A percentile compares a stretch with the other conserved stretches of the same genome.
Conservation (phyloP, 92 coral and sea anemone species). For the Palythoa grandiflora region DNA sequence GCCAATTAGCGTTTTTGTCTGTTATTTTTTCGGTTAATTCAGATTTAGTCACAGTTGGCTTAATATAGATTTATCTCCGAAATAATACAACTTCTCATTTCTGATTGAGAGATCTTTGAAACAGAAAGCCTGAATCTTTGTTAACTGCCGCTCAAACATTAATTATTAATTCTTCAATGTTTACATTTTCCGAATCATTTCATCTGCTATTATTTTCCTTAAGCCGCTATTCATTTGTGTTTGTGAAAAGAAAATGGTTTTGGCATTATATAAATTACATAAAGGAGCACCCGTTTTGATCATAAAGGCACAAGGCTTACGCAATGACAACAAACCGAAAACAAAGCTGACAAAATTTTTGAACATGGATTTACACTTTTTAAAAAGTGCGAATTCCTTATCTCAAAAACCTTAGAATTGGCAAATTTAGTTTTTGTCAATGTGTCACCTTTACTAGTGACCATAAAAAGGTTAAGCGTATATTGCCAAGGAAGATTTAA, state of each 20-base stretch:
- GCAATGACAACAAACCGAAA: not conserved
- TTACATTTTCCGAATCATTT: constrained; percentile 26
- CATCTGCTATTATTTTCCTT: constrained; percentile 31
- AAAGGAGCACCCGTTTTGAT: not conserved
- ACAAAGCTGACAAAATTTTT: not conserved
- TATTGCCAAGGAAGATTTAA: constrained; percentile 36
- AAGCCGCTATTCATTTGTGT: constrained; percentile 26
- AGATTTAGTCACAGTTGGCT: not conserved
- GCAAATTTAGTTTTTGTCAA: not conserved
- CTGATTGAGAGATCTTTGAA: not conserved
- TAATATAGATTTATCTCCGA: not conserved
- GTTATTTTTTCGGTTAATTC: not conserved
- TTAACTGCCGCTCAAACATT: not conserved
- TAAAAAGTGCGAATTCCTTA: not conserved
- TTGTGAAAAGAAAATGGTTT: constrained; percentile 19
- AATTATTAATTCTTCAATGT: constrained; percentile 17
- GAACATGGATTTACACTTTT: not conserved
- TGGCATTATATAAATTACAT: constrained; percentile 16
- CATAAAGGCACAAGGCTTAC: not conserved
- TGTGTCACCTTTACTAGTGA: not conserved
- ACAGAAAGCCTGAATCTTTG: not conserved
- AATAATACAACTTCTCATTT: not conserved
- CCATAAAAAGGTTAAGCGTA: not conserved
- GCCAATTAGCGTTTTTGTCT: not conserved
- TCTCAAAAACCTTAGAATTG: not conserved